These are phyloP conservation scores for Chascanopsetta lugubris DNA, from an alignment of 2,113 vertebrate genomes.

Conservation along the genomic window DNA sequence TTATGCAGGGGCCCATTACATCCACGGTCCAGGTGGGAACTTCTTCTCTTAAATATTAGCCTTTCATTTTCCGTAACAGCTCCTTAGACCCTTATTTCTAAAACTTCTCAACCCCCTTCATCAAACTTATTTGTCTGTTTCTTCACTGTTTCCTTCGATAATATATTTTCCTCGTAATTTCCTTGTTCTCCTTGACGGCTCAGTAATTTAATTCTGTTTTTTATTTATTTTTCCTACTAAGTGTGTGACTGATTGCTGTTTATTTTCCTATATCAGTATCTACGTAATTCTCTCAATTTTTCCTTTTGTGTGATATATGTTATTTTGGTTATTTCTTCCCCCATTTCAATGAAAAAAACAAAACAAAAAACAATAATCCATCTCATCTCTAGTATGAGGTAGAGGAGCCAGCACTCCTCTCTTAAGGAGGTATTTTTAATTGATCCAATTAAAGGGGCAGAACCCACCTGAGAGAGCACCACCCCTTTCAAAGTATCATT, in stretches of 20 bases:
- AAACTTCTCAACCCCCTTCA: not conserved
- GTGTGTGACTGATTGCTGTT: slow-evolving; percentile 6
- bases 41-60: slow-evolving; percentile 59
- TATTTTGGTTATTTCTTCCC: not conserved
- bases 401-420: too few relatives aligned
- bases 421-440: too few relatives aligned
- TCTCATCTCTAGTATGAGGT: not conserved
- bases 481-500: too few relatives aligned
- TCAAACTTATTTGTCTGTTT: slow-evolving; percentile 1
- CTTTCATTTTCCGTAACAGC: slow-evolving; percentile 49
- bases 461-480: too few relatives aligned
- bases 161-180: not conserved
- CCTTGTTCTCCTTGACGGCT: not conserved
- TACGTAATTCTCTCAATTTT: slow-evolving; percentile 14
- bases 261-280: not conserved
- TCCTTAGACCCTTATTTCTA: slow-evolving; percentile 22
- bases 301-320: not conserved
- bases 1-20: slow-evolving; percentile 67
- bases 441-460: too few relatives aligned
- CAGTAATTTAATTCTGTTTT: slow-evolving; percentile 2
- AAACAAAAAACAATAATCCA: not conserved
- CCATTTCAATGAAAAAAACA: not conserved
- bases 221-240: slow-evolving; percentile 6
- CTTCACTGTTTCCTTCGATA: not conserved
- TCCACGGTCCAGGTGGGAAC: slow-evolving; percentile 58